Evolutionary conservation across 92 coral and sea anemone genomes (phyloP), one percentile per base, ranked within the genome.

Genomic region (Phymanthus crucifer): DNA sequence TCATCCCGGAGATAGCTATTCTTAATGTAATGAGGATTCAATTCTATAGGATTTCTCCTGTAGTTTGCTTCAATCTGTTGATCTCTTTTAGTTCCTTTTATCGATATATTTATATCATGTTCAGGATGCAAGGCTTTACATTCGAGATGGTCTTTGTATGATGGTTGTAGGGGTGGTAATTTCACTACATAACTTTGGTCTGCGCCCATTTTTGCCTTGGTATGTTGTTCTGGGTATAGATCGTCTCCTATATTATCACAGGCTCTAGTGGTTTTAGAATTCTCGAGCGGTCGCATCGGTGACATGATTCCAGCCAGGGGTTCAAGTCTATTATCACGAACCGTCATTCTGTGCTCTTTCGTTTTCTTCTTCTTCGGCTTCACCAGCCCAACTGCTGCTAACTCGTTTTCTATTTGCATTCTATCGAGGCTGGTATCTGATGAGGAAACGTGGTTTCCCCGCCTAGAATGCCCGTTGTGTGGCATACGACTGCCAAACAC

Each of bases 261-360:
- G 32, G 57, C 54, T 74, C 45, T 74, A 50, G 68, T n/a, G 27
- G 33, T 36, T 57, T 57, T 54, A 36, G 48, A 4, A 3, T 75
- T 66, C 1, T 56, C 46, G 6, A 77, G 81, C 4, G 72, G 72
- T 77, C 81, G 72, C 74, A 82, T 52, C 10, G 86, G 86, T 19
- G 86, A 82, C 73, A 82, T 74, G 11, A 69, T 73, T 11, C 86
- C 86, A 23, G 77, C 79, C 47, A 82, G 33, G 10, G 86, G 86
- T 38, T 82, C 86, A 8, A 82, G 77, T 73, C 86, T 73, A n/a
- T 75, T 64, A 74, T 82, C 86, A 10, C 86, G 73, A 10, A 68
- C 50, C 37, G 24, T 71, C 9, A 46, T 54, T 32, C 35, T 18
- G n/a, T 37, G 23, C 6, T 45, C 12, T 36, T 64, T 40, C 3